phyloP scores from a whole-genome alignment of 2,888 invertebrate species.

The Anaspis maculata region DNA sequence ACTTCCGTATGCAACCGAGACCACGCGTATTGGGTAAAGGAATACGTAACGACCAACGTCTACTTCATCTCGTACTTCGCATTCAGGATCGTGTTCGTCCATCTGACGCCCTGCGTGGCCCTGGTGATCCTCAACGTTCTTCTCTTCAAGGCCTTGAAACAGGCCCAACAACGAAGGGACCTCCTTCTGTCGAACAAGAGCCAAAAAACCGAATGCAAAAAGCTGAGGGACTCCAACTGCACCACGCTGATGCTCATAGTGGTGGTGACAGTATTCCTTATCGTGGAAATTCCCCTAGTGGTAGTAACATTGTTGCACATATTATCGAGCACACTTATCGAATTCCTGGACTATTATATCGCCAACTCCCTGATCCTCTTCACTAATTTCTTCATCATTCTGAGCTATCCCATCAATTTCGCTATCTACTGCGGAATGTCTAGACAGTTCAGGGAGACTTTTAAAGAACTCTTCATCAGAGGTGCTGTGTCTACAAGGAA shows the following conservation, averaged over 20 bases:
- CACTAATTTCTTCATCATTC: slow-evolving; percentile 85
- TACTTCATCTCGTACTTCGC: slow-evolving; percentile 79
- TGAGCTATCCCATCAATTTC: slow-evolving; percentile 89
- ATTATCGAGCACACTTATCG: slow-evolving; percentile 59
- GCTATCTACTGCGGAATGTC: slow-evolving; percentile 97
- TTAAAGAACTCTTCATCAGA: slow-evolving; percentile 72
- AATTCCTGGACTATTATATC: slow-evolving; percentile 66
- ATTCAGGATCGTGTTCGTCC: slow-evolving; percentile 87
- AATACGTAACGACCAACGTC: slow-evolving; percentile 57
- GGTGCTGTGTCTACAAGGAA: slow-evolving; percentile 52
- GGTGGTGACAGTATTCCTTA: slow-evolving; percentile 74
- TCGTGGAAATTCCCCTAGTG: slow-evolving; percentile 77
- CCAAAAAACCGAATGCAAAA: slow-evolving; percentile 68
- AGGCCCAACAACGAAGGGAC: slow-evolving; percentile 56
- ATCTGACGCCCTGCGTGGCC: slow-evolving; percentile 80
- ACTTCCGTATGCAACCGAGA: slow-evolving; percentile 58
- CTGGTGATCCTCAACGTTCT: slow-evolving; percentile 83
- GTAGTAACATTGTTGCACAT: slow-evolving; percentile 78
- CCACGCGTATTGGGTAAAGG: slow-evolving; percentile 62
- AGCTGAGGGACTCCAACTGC: slow-evolving; percentile 70
- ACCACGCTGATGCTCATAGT: slow-evolving; percentile 83
- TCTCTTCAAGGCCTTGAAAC: slow-evolving; percentile 76
- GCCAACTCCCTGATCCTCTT: slow-evolving; percentile 71
- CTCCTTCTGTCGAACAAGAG: slow-evolving; percentile 37
- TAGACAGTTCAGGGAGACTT: slow-evolving; percentile 86